phyloP scores from a whole-genome alignment of 1,140 invertebrate genomes.

The Drosophila auraria region DNA sequence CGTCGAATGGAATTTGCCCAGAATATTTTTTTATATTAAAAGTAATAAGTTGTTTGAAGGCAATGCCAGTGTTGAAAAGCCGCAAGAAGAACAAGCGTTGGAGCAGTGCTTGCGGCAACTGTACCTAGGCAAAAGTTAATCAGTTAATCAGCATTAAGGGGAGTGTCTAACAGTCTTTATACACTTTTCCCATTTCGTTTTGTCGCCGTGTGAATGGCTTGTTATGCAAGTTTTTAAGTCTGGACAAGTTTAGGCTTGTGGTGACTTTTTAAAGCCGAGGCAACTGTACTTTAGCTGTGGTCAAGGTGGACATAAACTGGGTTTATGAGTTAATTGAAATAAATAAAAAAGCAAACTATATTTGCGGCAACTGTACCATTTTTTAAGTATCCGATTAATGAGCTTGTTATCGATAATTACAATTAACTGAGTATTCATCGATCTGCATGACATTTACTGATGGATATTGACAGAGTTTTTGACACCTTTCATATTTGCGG shows the following conservation, averaged over 20 bases:
- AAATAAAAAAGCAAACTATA: background rate
- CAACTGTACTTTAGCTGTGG: background rate
- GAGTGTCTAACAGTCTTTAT: background rate
- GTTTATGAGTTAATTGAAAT: background rate
- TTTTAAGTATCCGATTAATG: background rate
- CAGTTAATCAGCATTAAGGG: constrained; percentile 20
- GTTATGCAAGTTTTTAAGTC: constrained; percentile 3
- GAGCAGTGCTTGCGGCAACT: constrained; percentile 1
- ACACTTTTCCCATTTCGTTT: background rate
- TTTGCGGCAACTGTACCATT: background rate
- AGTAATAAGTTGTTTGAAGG: constrained; percentile 39
- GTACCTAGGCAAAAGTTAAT: constrained; percentile 29
- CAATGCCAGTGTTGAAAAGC: constrained; percentile 26
- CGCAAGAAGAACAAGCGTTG: background rate
- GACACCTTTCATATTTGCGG: no score
- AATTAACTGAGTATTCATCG: no score
- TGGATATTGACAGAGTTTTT: no score
- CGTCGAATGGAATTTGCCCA: background rate
- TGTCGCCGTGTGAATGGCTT: constrained; percentile 8
- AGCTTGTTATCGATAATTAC: background rate
- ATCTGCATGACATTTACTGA: no score
- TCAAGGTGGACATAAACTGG: background rate
- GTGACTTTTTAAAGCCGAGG: background rate
- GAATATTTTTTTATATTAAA: constrained; percentile 42
- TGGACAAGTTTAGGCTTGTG: background rate